Evolutionary conservation across 1,140 invertebrate species (phyloP).

Genomic region (Apis dorsata): DNA sequence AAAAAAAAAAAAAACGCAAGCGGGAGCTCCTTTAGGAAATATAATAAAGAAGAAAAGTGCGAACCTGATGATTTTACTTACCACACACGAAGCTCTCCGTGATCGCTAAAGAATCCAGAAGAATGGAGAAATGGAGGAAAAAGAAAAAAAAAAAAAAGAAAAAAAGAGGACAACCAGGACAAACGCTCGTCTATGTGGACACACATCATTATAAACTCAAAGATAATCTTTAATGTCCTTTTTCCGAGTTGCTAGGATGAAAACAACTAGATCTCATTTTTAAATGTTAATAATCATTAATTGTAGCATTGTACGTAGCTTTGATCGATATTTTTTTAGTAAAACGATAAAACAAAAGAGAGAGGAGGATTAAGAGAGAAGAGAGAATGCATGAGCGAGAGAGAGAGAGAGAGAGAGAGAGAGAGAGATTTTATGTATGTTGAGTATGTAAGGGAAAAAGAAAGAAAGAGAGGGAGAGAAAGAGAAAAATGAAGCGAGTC

Average conservation of each 20-base stretch:
- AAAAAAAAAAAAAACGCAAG: too few species aligned
- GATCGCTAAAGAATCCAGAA: background rate
- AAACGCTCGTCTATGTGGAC: conserved; percentile 32
- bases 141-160: background rate
- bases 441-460: background rate
- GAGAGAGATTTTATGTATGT: background rate
- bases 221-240: conserved; percentile 64
- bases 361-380: background rate
- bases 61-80: background rate
- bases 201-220: conserved; percentile 35
- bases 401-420: background rate
- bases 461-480: background rate
- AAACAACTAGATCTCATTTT: conserved; percentile 71
- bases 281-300: conserved; percentile 65
- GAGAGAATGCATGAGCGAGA: background rate
- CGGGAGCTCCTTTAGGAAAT: background rate
- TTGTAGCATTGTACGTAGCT: conserved; percentile 70
- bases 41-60: background rate
- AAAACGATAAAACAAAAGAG: conserved; percentile 32
- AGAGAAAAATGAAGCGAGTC: background rate
- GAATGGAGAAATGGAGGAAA: too few species aligned
- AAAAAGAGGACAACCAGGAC: conserved; percentile 5
- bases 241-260: conserved; percentile 65
- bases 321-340: conserved; percentile 75
- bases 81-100: background rate